A percentile compares a stretch with the other conserved stretches of the same genome.
Evolutionary conservation across 1,140 invertebrate genomes (phyloP).

Genomic region (Plectrocnemia conspersa): DNA sequence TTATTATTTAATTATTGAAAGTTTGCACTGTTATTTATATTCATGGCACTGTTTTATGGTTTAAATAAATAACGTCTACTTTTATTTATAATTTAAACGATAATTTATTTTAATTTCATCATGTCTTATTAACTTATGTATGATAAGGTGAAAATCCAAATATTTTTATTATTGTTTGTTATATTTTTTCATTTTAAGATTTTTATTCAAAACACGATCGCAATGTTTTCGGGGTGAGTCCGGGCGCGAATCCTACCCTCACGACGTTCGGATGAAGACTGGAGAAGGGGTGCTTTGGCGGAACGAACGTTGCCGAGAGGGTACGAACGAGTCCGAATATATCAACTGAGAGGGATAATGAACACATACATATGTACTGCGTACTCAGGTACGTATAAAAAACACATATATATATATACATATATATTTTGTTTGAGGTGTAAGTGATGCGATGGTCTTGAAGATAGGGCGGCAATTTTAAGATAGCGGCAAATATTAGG

Average conservation of each 20-base stretch:
- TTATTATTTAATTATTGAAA: too few species aligned
- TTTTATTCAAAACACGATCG: background rate
- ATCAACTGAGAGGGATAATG: too few species aligned
- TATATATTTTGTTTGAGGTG: background rate
- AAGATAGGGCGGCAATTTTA: background rate
- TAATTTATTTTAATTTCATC: too few species aligned
- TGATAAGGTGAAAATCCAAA: too few species aligned
- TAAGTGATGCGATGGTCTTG: background rate
- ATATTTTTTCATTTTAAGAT: too few species aligned
- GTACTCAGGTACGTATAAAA: background rate
- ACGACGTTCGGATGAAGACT: slow-evolving; percentile 6
- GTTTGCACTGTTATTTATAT: too few species aligned
- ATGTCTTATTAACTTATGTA: too few species aligned
- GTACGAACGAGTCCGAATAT: background rate
- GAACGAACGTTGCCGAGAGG: slow-evolving; percentile 7
- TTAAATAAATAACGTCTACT: too few species aligned
- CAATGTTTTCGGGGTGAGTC: background rate
- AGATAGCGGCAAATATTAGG: background rate
- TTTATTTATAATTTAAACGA: too few species aligned
- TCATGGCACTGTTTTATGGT: too few species aligned
- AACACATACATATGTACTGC: too few species aligned
- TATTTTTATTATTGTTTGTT: too few species aligned
- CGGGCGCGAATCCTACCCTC: background rate
- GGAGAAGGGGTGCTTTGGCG: background rate
- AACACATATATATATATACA: background rate